Base-by-base conservation (phyloP, 2,113 vertebrate genomes). In the Rhinoptilus africanus region DNA sequence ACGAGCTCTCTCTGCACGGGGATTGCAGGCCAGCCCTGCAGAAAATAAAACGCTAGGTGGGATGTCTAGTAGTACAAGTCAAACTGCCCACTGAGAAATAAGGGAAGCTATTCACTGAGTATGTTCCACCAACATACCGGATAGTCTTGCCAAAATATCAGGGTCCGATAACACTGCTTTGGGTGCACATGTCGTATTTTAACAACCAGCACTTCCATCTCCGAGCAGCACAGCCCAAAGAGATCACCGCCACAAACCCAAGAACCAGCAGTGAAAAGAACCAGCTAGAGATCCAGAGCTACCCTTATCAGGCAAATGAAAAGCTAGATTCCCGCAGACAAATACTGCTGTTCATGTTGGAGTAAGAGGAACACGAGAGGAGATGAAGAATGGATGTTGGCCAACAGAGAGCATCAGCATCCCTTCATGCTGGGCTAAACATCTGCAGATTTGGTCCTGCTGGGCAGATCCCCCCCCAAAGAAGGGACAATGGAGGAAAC, bases 111-210 rank as follows among this genome's bases (percentile, higher is more conserved):
- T 1, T 72, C 43, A 9, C 67, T 50, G 53, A 73, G 35, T 7
- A 0, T 4, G 20, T 22, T 62, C 63, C 66, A n/a, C 12, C 28
- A 57, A 0, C 5, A 5, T 11, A 47, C 17, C 35, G 14, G 6
- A 14, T 0, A 3, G 32, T 27, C 51, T 67, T 66, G 41, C 68
- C 37, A 51, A 43, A 51, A 17, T 3, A 8, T 2, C 16, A 43
- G 13, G 50, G 5, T 48, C 67, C 30, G 7, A 3, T 1, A 34
- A 2, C 51, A 12, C 34, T 16, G 50, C 0, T 5, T 0, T 45
- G 24, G 59, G 37, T 4, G 9, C 0, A 1, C 3, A 15, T 8
- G 0, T 0, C 23, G 16, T 13, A 26, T 4, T 3, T 17, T 17
- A 35, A 3, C 28, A 14, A 4, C 20, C 24, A 32, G 13, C 4